Conservation (phyloP, 1,140 invertebrate species). For the Drosophila elegans region DNA sequence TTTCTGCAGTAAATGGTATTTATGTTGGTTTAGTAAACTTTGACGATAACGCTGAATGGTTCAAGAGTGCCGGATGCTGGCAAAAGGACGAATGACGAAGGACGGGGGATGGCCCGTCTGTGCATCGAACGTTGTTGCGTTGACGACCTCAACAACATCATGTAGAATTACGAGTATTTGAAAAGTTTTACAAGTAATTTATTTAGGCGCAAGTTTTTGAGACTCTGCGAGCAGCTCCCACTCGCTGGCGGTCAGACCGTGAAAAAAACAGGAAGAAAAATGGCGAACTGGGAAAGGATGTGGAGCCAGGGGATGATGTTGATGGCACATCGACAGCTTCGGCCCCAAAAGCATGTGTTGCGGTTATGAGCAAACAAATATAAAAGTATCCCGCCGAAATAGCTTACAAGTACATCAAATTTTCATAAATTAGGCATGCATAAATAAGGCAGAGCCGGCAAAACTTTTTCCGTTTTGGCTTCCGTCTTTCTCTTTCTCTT, state of each 20-base stretch:
- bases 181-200: slow-evolving; percentile 83
- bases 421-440: slow-evolving; percentile 83
- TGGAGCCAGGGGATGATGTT: slow-evolving; percentile 7
- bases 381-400: slow-evolving; percentile 81
- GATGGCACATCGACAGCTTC: slow-evolving; percentile 44
- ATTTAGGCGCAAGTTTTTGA: slow-evolving; percentile 81
- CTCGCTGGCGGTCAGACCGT: slow-evolving; percentile 52
- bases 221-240: slow-evolving; percentile 23
- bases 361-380: slow-evolving; percentile 81
- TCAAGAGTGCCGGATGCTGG: slow-evolving; percentile 10
- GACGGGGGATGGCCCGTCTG: slow-evolving; percentile 10
- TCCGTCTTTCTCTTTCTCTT: not conserved
- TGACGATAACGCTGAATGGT: slow-evolving; percentile 69
- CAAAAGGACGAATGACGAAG: slow-evolving; percentile 2
- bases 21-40: slow-evolving; percentile 83
- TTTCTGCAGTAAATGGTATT: slow-evolving; percentile 82
- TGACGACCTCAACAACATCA: slow-evolving; percentile 82
- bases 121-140: slow-evolving; percentile 66
- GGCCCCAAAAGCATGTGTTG: slow-evolving; percentile 66
- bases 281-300: slow-evolving; percentile 9
- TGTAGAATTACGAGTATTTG: slow-evolving; percentile 83
- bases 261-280: slow-evolving; percentile 15
- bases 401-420: slow-evolving; percentile 83
- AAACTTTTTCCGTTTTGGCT: slow-evolving; percentile 61
- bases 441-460: slow-evolving; percentile 65